Conservation (phyloP, 2,888 invertebrate species). For the Tricholauxania praeusta region DNA sequence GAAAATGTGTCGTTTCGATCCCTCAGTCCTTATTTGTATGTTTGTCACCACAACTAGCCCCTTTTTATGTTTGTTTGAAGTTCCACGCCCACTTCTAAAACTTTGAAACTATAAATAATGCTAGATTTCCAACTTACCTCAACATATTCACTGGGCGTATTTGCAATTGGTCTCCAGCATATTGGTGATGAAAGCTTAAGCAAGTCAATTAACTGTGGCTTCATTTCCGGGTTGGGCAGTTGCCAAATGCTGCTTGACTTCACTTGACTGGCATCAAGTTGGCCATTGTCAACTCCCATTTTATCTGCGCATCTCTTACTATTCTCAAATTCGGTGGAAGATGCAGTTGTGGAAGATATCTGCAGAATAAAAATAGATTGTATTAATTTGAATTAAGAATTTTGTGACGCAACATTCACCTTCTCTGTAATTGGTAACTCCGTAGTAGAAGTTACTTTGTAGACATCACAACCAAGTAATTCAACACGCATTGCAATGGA, state of each 20-base stretch:
- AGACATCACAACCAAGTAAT: slow-evolving; percentile 76
- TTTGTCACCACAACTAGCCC: no score
- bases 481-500: slow-evolving; percentile 78
- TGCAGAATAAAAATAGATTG: no score
- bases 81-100: no score
- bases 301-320: slow-evolving; percentile 74
- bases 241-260: slow-evolving; percentile 63
- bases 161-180: slow-evolving; percentile 77
- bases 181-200: slow-evolving; percentile 64
- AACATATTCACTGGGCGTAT: slow-evolving; percentile 78
- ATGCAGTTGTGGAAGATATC: not conserved
- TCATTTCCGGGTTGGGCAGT: slow-evolving; percentile 54
- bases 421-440: slow-evolving; percentile 29
- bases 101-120: not conserved
- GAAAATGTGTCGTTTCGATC: no score
- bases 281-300: slow-evolving; percentile 78
- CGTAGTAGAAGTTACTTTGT: slow-evolving; percentile 38
- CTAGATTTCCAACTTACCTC: slow-evolving; percentile 68
- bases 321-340: slow-evolving; percentile 27
- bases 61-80: no score
- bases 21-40: no score
- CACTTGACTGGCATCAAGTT: slow-evolving; percentile 75
- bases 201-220: slow-evolving; percentile 58
- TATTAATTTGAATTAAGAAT: no score
- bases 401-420: not conserved